phyloP scores from a whole-genome alignment of 2,113 vertebrate species.

The Melanotaenia duboulayi region DNA sequence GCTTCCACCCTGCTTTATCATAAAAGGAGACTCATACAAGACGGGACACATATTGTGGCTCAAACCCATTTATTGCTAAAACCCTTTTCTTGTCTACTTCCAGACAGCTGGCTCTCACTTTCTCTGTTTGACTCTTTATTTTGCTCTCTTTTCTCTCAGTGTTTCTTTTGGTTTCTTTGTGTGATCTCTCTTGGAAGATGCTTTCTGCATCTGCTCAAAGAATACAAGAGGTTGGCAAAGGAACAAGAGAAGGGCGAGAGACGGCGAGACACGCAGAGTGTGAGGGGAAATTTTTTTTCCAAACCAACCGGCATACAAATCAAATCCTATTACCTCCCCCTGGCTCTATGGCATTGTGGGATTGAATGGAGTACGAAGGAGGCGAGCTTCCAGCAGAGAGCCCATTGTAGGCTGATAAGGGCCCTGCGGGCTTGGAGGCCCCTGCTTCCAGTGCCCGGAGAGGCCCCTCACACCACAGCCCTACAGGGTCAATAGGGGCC shows the following conservation, averaged over 20 bases:
- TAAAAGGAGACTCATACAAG: constrained; percentile 52
- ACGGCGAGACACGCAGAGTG: constrained; percentile 49
- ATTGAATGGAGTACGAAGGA: constrained; percentile 77
- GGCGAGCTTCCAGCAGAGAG: constrained; percentile 81
- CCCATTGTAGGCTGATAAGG: constrained; percentile 81
- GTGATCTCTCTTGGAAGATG: constrained; percentile 52
- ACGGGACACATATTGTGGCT: constrained; percentile 61
- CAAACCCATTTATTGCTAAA: constrained; percentile 52
- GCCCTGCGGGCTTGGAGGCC: constrained; percentile 69
- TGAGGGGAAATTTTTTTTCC: constrained; percentile 53
- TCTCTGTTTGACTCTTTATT: constrained; percentile 44
- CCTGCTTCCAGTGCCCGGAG: constrained; percentile 64
- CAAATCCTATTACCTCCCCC: constrained; percentile 84
- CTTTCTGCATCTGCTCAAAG: constrained; percentile 68
- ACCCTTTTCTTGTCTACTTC: constrained; percentile 43
- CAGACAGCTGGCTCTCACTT: constrained; percentile 37
- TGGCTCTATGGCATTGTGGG: constrained; percentile 76
- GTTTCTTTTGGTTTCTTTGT: constrained; percentile 28
- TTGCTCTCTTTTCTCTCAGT: constrained; percentile 30
- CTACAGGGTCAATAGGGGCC: constrained; percentile 78
- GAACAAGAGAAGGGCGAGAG: constrained; percentile 46
- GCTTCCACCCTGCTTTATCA: constrained; percentile 55
- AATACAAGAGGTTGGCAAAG: constrained; percentile 64
- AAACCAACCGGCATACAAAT: constrained; percentile 81
- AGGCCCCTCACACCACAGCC: constrained; percentile 79